Base-by-base conservation (phyloP, 2,888 invertebrate genomes). In the Dryococelus australis region DNA sequence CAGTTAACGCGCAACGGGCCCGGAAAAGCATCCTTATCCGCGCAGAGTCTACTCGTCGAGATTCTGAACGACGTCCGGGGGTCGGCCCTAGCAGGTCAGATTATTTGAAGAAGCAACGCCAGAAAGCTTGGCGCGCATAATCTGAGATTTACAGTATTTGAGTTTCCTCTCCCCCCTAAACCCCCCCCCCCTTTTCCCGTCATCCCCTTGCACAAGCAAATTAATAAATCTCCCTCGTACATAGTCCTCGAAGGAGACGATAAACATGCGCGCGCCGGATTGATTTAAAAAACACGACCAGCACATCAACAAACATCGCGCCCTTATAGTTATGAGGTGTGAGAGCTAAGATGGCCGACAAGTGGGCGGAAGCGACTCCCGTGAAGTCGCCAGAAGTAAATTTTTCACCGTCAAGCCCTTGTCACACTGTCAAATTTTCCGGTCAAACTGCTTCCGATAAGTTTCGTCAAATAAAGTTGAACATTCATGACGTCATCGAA, bases 81-180 rank as follows among this genome's bases (percentile, higher is more conserved):
- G 2, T 8, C 5, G 47, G 12, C 47, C 47, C 10, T 65, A 65
- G 65, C 65, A 3, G 8, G 65, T 24, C 65, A 20, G 65, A n/a
- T 65, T 65, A n/a, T 65, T 65, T 65, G 16, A 65, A 65, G 65
- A 65, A 65, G 65, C 65, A 8, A 65, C 0, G 47, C 16, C 47
- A 47, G 47, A 47, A 47, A 47, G 47, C 47, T 47, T 8, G 47
- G 12, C 47, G 65, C 65, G 65, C 65, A n/a, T 65, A 65, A 65
- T 65, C 65, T 24, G n/a, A n/a, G 65, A 65, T 65, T 65, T 65
- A 65, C 65, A n/a, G 65, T 65, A 65, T 65, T 65, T 65, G n/a
- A n/a, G 65, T n/a, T 65, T 65, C 65, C 65, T 20, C 65, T n/a
- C n/a, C 65, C n/a, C 65, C n/a, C 65, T 4, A 35, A 35, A 35